Percentiles rank a stretch among this genome's conserved stretches.
Evolutionary conservation across 2,888 invertebrate genomes (phyloP).

Genomic region (Magallana nippona): DNA sequence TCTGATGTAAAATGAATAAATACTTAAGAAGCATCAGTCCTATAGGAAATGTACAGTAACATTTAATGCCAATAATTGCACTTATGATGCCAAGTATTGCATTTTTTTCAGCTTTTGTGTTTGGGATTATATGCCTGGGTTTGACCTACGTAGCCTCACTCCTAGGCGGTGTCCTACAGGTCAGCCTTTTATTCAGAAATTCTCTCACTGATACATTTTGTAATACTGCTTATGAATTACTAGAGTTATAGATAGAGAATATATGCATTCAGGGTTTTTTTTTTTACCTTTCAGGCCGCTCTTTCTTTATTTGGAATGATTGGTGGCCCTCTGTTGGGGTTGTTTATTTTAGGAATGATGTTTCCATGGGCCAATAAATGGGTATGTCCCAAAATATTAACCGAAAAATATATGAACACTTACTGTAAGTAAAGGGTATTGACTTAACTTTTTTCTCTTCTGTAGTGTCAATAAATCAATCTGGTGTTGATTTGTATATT

Average conservation of each 20-base stretch:
- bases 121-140: constrained; percentile 88
- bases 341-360: constrained; percentile 79
- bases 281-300: constrained; percentile 72
- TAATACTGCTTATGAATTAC: not conserved
- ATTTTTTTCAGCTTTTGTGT: constrained; percentile 84
- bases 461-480: no score
- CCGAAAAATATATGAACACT: not conserved
- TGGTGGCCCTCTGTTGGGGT: constrained; percentile 78
- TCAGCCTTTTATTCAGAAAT: constrained; percentile 75
- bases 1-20: no score
- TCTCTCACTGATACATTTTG: not conserved
- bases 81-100: not conserved
- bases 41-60: no score
- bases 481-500: no score
- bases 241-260: not conserved
- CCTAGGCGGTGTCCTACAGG: constrained; percentile 92
- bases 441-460: no score
- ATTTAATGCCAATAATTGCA: not conserved
- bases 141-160: constrained; percentile 92
- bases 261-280: no score
- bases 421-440: no score
- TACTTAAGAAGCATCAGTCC: no score
- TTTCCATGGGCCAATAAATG: constrained; percentile 82
- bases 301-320: constrained; percentile 79
- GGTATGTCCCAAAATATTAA: constrained; percentile 60